phyloP scores from a whole-genome alignment of 2,113 vertebrate genomes.

The Junco hyemalis region DNA sequence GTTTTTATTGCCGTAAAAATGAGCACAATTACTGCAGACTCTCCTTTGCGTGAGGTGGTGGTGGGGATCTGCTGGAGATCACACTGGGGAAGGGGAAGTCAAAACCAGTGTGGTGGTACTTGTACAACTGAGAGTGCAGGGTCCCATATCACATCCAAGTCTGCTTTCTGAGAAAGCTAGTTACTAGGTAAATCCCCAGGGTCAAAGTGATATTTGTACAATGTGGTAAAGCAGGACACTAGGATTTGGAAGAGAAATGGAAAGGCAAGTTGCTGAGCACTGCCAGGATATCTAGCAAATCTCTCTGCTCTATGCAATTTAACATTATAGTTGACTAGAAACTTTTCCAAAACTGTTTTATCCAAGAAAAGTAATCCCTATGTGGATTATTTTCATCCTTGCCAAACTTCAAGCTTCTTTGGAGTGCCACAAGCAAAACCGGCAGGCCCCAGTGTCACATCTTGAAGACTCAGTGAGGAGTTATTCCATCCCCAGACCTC shows the following conservation, averaged over 20 bases:
- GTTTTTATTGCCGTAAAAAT: neutral
- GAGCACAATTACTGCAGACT: neutral
- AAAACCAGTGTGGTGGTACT: neutral
- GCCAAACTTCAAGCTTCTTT: neutral
- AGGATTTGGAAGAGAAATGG: neutral
- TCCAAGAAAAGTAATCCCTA: neutral
- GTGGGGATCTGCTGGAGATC: neutral
- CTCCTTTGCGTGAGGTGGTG: neutral
- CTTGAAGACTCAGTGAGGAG: neutral
- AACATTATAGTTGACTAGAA: neutral
- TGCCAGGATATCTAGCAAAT: neutral
- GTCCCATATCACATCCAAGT: neutral
- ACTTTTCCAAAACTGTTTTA: neutral
- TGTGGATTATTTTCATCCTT: neutral
- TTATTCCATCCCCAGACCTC: neutral
- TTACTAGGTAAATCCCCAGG: neutral
- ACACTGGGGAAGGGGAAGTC: accelerated
- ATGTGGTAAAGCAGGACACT: neutral
- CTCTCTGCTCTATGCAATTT: neutral
- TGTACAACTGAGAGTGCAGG: neutral
- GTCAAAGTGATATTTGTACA: neutral
- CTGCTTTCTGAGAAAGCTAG: neutral
- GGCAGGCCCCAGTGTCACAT: too few species aligned
- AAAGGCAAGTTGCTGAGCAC: neutral
- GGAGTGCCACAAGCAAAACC: neutral